Evolutionary conservation across 2,113 vertebrate species (phyloP).

Genomic region (Vimba vimba): DNA sequence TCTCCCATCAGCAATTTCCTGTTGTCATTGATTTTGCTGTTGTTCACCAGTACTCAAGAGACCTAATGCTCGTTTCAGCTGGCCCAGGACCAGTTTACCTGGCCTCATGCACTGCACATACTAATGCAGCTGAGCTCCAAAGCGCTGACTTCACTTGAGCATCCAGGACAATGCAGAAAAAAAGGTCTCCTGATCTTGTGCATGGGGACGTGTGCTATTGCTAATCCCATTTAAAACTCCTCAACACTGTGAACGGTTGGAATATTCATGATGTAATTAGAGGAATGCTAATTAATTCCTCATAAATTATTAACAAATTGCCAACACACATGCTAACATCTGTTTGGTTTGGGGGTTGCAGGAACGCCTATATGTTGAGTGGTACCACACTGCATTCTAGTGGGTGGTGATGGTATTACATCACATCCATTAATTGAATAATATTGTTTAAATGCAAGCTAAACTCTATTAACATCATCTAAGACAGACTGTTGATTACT

Average conservation of each 20-base stretch:
- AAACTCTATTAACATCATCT: too few species aligned
- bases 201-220: neutral
- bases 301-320: slow-evolving; percentile 56
- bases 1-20: slow-evolving; percentile 44
- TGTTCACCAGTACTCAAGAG: slow-evolving; percentile 26
- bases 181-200: slow-evolving; percentile 31
- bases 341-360: slow-evolving; percentile 34
- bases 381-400: slow-evolving; percentile 40
- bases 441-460: neutral
- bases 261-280: slow-evolving; percentile 55
- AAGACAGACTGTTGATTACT: too few species aligned
- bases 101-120: slow-evolving; percentile 2
- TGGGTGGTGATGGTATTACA: slow-evolving; percentile 19
- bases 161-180: neutral
- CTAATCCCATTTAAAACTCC: slow-evolving; percentile 41
- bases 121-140: slow-evolving; percentile 13
- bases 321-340: slow-evolving; percentile 29
- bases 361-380: neutral
- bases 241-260: slow-evolving; percentile 24
- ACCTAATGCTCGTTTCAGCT: slow-evolving; percentile 33
- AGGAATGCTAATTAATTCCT: slow-evolving; percentile 51
- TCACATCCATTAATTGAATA: neutral
- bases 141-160: slow-evolving; percentile 19
- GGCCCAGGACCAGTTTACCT: slow-evolving; percentile 27
- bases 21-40: slow-evolving; percentile 39